Percentiles rank a stretch among this genome's conserved stretches.
These are phyloP conservation scores for Cheiracanthium punctorium DNA, from an alignment of 2,888 invertebrate species.

Conservation along the genomic window DNA sequence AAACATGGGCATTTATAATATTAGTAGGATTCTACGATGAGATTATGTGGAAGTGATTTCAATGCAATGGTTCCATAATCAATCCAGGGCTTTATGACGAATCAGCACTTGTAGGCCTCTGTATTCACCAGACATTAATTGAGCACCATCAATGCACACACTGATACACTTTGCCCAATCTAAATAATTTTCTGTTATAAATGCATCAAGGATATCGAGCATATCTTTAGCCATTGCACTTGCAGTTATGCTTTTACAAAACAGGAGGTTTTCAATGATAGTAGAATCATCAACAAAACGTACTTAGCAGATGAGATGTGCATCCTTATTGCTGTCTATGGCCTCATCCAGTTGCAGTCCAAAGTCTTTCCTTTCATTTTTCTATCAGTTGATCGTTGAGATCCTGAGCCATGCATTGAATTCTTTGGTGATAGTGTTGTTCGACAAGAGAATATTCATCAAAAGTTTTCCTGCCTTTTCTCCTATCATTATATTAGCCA, in stretches of 20 bases:
- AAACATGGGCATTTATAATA: too few species aligned
- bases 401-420: slow-evolving; percentile 74
- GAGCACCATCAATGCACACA: slow-evolving; percentile 24
- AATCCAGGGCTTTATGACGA: slow-evolving; percentile 9
- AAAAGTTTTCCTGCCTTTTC: slow-evolving; percentile 72
- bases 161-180: too few species aligned
- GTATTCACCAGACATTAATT: slow-evolving; percentile 20
- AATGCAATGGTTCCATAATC: slow-evolving; percentile 8
- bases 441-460: slow-evolving; percentile 73
- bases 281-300: too few species aligned
- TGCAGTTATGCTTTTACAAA: slow-evolving; percentile 11
- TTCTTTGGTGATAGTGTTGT: slow-evolving; percentile 74
- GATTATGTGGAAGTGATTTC: background rate
- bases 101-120: slow-evolving; percentile 29
- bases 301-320: too few species aligned
- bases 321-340: too few species aligned
- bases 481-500: slow-evolving; percentile 73
- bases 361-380: slow-evolving; percentile 68
- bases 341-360: too few species aligned
- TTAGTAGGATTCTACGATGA: slow-evolving; percentile 3
- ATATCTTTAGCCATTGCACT: too few species aligned
- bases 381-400: slow-evolving; percentile 73
- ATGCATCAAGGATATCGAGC: too few species aligned
- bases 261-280: too few species aligned
- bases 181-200: too few species aligned